Percentiles rank a stretch among this genome's conserved stretches.
These are phyloP conservation scores for Acrossocheilus fasciatus DNA, from an alignment of 2,797 vertebrate species.

Conservation along the genomic window DNA sequence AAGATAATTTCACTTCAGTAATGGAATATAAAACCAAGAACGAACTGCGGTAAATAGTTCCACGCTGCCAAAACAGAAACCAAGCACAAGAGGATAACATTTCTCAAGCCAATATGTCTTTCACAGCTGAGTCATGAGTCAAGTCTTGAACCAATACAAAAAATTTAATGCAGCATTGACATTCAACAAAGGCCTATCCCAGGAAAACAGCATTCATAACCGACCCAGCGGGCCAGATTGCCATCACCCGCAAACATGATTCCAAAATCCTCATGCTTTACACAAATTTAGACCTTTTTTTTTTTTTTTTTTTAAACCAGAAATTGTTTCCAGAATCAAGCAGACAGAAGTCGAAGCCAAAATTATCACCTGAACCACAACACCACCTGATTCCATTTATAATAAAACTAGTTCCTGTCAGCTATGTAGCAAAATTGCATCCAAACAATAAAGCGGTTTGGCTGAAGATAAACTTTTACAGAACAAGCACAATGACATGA, in stretches of 20 bases:
- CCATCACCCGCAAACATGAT: neutral
- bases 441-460: neutral
- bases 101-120: neutral
- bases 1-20: neutral
- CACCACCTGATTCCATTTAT: conserved; percentile 6
- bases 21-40: conserved; percentile 4
- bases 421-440: neutral
- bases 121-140: neutral
- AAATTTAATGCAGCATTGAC: neutral
- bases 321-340: neutral
- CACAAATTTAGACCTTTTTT: neutral
- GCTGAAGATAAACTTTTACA: neutral
- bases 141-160: neutral
- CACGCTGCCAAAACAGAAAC: neutral
- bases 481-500: neutral
- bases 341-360: neutral
- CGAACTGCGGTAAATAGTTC: neutral
- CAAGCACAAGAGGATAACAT: neutral
- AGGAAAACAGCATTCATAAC: conserved; percentile 12
- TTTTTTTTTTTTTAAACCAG: neutral
- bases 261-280: conserved; percentile 1
- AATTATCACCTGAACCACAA: neutral
- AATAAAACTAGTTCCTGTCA: neutral
- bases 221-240: neutral
- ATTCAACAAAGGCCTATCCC: conserved; percentile 10